Evolutionary conservation across 2,797 vertebrate species (phyloP), one percentile per base, ranked within the genome.

Genomic region (Sarcophilus harrisii): DNA sequence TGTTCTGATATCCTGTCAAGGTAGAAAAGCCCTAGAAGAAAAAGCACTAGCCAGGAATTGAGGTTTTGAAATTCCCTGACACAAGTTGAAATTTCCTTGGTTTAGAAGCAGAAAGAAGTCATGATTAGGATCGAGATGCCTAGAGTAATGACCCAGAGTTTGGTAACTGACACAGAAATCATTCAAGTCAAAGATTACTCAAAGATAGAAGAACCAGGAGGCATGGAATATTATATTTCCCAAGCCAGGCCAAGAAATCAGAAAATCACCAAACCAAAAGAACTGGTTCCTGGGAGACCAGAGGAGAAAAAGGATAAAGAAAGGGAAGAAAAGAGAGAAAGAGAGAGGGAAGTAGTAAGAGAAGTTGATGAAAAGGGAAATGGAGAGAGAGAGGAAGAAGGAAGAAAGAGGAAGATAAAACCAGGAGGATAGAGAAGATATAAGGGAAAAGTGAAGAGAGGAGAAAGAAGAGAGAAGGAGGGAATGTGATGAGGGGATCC

Each of bases 181-280:
- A 3, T 45, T 21, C 4, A 81, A 24, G 21, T 81, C 18, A 81
- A 81, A 81, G 4, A 0, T 10, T n/a, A 73, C 66, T 38, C 66
- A 73, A 38, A 73, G 38, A 73, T 18, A 73, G n/a, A 18, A 73
- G 66, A 38, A 38, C n/a, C 66, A 73, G 21, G 8, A n/a, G 18
- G 18, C 18, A 73, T 38, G 6, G 30, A 66, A 66, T 5, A 2
- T 52, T 30, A 2, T 91, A 62, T 8, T 81, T 38, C 81, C 49
- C 87, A 59, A 94, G 3, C 11, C 90, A 57, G 57, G 45, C 54
- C n/a, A 92, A 73, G 52, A 95, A 94, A 91, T 18, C n/a, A 55
- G 93, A 93, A 52, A 81, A 32, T 60, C 30, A 12, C 24, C 52
- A 57, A 32, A 58, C 32, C n/a, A 18, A 58, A 91, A 38, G 90